Percentiles rank a stretch among this genome's conserved stretches.
phyloP scores from a whole-genome alignment of 2,888 invertebrate species.

The Cryptus armator region DNA sequence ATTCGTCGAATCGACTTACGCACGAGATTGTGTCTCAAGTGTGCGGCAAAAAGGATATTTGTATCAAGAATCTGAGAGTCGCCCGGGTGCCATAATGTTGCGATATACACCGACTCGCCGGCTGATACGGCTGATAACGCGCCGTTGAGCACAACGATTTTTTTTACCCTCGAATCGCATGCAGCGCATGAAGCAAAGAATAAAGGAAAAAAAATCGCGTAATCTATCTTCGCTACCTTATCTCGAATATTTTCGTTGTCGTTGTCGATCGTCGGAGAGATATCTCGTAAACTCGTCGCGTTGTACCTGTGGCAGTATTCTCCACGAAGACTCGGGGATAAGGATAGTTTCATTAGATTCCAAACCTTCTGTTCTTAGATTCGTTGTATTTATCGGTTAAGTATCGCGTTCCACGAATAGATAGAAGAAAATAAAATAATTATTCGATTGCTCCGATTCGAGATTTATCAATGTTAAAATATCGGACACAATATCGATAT shows the following conservation, averaged over 20 bases:
- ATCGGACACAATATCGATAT: constrained; percentile 10
- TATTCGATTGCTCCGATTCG: neutral
- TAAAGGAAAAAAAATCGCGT: constrained; percentile 40
- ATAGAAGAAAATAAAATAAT: neutral
- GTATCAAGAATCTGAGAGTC: neutral
- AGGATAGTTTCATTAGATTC: constrained; percentile 46
- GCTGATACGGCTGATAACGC: constrained; percentile 41
- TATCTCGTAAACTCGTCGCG: constrained; percentile 42
- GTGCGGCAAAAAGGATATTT: neutral
- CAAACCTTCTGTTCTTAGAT: constrained; percentile 8
- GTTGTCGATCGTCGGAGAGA: constrained; percentile 59
- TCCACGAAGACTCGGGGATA: constrained; percentile 56
- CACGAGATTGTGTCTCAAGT: constrained; percentile 1
- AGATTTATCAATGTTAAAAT: constrained; percentile 18
- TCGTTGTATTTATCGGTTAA: constrained; percentile 19
- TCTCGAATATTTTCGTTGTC: constrained; percentile 62
- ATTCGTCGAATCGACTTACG: neutral
- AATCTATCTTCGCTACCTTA: constrained; percentile 63
- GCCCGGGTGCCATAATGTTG: constrained; percentile 1
- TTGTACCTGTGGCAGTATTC: constrained; percentile 47
- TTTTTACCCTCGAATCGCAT: constrained; percentile 2
- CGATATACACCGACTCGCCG: constrained; percentile 12
- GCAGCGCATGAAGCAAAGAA: neutral
- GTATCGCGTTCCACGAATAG: neutral
- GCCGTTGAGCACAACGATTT: neutral